These are phyloP conservation scores for Hestina assimilis DNA, from an alignment of 1,140 invertebrate species.

Conservation along the genomic window DNA sequence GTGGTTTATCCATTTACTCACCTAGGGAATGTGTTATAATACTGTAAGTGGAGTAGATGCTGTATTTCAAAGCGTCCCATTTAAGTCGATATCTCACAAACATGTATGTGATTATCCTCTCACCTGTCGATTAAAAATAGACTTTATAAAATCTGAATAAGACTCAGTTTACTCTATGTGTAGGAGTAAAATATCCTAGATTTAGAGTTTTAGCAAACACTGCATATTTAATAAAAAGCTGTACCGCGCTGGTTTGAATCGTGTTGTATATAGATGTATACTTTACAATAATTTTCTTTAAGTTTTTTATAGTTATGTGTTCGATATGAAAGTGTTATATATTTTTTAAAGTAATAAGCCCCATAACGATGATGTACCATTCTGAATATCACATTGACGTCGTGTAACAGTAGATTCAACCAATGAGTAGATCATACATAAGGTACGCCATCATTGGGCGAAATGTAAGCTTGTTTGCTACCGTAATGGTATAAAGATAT, in stretches of 20 bases:
- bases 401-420: too few species aligned
- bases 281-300: conserved; percentile 3
- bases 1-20: conserved; percentile 34
- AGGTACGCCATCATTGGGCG: too few species aligned
- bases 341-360: background rate
- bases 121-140: conserved; percentile 43
- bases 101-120: conserved; percentile 61
- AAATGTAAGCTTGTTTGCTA: too few species aligned
- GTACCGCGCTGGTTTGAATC: background rate
- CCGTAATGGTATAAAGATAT: too few species aligned
- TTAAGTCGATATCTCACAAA: conserved; percentile 62
- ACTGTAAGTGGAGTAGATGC: conserved; percentile 64
- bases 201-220: conserved; percentile 24
- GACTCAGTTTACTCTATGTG: background rate
- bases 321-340: background rate
- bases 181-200: conserved; percentile 17
- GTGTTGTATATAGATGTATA: conserved; percentile 4
- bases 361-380: too few species aligned
- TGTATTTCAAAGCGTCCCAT: conserved; percentile 69
- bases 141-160: background rate
- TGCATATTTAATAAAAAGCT: conserved; percentile 21
- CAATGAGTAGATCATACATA: too few species aligned
- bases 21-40: conserved; percentile 63
- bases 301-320: background rate
- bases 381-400: too few species aligned